phyloP scores from a whole-genome alignment of 2,797 vertebrate species.

The Echiichthys vipera region DNA sequence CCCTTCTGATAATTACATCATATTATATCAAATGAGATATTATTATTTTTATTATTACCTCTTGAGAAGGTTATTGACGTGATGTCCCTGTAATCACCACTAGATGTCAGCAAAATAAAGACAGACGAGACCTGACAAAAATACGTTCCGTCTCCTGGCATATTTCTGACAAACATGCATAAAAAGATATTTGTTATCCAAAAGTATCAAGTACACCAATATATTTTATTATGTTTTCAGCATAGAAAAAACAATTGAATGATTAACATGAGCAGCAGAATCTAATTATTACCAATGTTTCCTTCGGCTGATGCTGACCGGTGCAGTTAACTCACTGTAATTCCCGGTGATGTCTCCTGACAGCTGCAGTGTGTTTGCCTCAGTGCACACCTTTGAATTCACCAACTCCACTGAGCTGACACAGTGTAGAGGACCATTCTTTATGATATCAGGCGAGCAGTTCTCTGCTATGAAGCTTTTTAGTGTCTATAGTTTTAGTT shows the following conservation, averaged over 20 bases:
- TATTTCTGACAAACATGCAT: neutral
- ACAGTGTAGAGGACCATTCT: too few species aligned
- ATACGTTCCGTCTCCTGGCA: too few species aligned
- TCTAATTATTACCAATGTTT: neutral
- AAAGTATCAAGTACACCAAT: neutral
- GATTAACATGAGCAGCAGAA: neutral
- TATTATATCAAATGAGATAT: neutral
- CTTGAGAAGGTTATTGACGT: neutral
- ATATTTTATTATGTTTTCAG: neutral
- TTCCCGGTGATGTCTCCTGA: neutral
- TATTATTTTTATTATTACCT: too few species aligned
- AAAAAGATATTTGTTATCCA: neutral
- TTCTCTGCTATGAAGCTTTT: too few species aligned
- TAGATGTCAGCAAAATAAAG: constrained; percentile 35
- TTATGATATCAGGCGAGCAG: too few species aligned
- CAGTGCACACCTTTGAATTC: too few species aligned
- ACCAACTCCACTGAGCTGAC: too few species aligned
- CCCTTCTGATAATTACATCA: neutral
- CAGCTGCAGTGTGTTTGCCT: neutral
- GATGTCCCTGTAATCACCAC: constrained; percentile 5
- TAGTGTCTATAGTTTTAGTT: too few species aligned
- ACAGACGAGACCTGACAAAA: neutral
- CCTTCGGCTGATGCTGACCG: neutral
- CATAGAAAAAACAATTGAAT: neutral
- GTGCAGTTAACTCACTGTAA: too few species aligned